Conservation (phyloP, 2,797 vertebrate genomes). For the Schizopygopsis malacanthus region DNA sequence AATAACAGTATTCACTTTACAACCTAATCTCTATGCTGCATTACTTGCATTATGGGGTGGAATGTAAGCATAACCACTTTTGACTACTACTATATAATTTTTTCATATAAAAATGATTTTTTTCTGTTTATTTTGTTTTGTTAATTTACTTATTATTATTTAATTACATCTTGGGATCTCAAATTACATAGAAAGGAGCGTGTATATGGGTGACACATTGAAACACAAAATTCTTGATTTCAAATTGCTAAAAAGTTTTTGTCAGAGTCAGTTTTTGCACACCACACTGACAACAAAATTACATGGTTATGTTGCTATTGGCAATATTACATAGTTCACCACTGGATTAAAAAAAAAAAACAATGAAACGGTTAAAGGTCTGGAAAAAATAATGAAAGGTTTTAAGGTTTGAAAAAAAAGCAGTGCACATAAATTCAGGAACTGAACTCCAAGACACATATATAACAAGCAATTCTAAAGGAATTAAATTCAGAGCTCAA, state of each 20-base stretch:
- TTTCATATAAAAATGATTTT: too few species aligned
- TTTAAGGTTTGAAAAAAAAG: neutral
- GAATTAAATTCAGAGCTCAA: neutral
- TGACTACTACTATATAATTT: neutral
- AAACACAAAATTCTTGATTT: neutral
- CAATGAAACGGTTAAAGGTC: too few species aligned
- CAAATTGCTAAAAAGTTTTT: neutral
- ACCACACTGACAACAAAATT: neutral
- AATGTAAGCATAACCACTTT: neutral
- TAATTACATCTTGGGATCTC: too few species aligned
- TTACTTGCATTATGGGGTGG: neutral
- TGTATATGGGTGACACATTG: neutral
- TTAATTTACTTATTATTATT: too few species aligned
- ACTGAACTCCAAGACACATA: neutral
- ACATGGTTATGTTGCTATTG: neutral
- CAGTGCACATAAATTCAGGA: neutral
- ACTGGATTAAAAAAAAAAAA: neutral
- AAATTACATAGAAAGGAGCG: neutral
- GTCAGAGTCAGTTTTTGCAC: neutral
- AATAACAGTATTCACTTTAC: neutral
- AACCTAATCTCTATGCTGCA: neutral
- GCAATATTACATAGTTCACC: neutral
- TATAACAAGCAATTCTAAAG: neutral
- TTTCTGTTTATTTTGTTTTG: too few species aligned
- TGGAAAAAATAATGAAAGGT: neutral